Evolutionary conservation across 1,140 invertebrate genomes (phyloP), one percentile per base, ranked within the genome.

Genomic region (Choristoneura fumiferana): DNA sequence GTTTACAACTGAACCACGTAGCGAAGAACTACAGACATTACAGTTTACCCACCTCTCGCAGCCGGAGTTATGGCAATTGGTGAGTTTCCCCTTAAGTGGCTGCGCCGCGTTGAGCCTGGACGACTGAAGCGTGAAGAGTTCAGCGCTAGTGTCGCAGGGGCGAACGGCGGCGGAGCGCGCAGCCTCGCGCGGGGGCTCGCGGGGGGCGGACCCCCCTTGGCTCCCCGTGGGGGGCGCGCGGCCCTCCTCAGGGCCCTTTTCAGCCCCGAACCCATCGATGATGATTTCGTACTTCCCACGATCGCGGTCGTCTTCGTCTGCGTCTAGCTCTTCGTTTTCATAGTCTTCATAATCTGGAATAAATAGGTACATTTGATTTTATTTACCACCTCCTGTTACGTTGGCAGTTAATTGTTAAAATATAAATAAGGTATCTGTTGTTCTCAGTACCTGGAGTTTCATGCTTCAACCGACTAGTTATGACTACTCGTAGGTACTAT

Each of bases 11-110:
- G n/a, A n/a, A n/a, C n/a, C n/a, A n/a, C n/a, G n/a, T n/a, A n/a
- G n/a, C n/a, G n/a, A n/a, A n/a, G n/a, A n/a, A n/a, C n/a, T n/a
- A n/a, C n/a, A n/a, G n/a, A n/a, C n/a, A n/a, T n/a, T n/a, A n/a
- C n/a, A n/a, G n/a, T 6, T 6, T 3, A 29, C 22, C 22, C 22
- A 29, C 95, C 96, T 95, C 84, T 97, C 96, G 79, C 96, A 98
- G 65, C 96, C 95, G 13, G 95, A 95, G 18, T 94, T 92, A 75
- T 97, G 96, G 77, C 96, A 98, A 79, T 97, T 97, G 0, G 96
- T 97, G 0, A 98, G 90, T 81, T 96, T 96, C n/a, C 96, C 96
- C 87, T 97, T 95, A 13, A 90, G 77, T 4, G 87, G 86, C 54
- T 87, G 84, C 63, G 94, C 95, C 34, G 94, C 94, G 65, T 95